Conservation (phyloP, 2,113 vertebrate genomes). For the Sterrhoptilus dennistouni region DNA sequence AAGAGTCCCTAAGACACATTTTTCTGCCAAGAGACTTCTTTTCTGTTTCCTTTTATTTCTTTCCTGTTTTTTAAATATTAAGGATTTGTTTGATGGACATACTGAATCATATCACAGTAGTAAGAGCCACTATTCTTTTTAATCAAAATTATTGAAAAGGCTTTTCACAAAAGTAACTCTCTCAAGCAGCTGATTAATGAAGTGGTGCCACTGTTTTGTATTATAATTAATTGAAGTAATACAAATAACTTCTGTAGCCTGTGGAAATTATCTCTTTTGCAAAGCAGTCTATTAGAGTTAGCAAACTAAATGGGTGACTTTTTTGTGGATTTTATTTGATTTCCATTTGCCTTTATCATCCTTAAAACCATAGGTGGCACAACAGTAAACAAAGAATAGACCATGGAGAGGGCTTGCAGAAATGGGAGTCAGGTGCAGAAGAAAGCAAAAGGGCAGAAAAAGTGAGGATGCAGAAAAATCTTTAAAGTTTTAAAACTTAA, state of each 20-base stretch:
- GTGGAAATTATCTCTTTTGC: constrained; percentile 74
- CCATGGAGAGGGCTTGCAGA: background rate
- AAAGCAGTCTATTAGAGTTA: constrained; percentile 68
- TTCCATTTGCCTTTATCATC: background rate
- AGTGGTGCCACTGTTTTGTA: constrained; percentile 81
- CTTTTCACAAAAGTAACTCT: constrained; percentile 80
- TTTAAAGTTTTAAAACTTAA: background rate
- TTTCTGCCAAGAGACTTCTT: constrained; percentile 67
- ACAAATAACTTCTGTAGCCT: constrained; percentile 80
- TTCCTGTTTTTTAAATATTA: constrained; percentile 48
- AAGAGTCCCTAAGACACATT: constrained; percentile 57
- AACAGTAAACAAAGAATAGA: background rate
- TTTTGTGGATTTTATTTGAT: background rate
- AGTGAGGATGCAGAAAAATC: background rate
- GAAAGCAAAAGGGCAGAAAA: background rate
- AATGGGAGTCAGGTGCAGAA: background rate
- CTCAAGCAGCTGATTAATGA: constrained; percentile 80
- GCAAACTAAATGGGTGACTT: background rate
- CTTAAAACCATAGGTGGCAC: background rate
- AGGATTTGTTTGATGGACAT: constrained; percentile 75
- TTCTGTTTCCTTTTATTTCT: constrained; percentile 30
- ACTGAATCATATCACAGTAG: constrained; percentile 70
- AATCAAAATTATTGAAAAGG: constrained; percentile 79
- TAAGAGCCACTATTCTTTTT: constrained; percentile 69
- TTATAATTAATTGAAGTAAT: constrained; percentile 83